Conservation (phyloP, 2,888 invertebrate species). For the Brachypalpus laphriformis region DNA sequence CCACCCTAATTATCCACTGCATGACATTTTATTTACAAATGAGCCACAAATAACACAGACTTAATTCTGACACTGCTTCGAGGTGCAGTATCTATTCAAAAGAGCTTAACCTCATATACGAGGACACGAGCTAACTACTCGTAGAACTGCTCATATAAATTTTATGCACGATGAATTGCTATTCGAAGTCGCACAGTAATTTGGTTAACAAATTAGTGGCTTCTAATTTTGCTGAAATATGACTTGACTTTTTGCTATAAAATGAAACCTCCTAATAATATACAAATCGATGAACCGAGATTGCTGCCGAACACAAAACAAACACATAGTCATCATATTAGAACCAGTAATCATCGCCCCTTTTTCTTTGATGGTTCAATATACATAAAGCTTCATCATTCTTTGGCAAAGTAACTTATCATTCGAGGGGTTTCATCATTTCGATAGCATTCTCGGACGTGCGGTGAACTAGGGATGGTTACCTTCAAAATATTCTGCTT, state of each 20-base stretch:
- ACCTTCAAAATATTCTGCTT: neutral
- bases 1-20: too few species aligned
- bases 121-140: too few species aligned
- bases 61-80: too few species aligned
- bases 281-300: conserved; percentile 39
- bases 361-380: neutral
- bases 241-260: conserved; percentile 14
- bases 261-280: conserved; percentile 31
- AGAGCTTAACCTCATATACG: too few species aligned
- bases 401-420: conserved; percentile 44
- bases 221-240: conserved; percentile 8
- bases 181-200: too few species aligned
- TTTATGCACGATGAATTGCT: neutral
- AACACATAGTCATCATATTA: conserved; percentile 26
- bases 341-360: conserved; percentile 9
- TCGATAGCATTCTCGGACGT: neutral
- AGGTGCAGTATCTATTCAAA: too few species aligned
- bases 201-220: neutral
- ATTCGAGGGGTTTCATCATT: conserved; percentile 45
- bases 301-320: conserved; percentile 31
- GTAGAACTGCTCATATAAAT: too few species aligned
- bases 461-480: neutral
- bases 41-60: too few species aligned
- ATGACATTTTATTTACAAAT: too few species aligned
- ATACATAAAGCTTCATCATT: conserved; percentile 16